Evolutionary conservation across 1,140 invertebrate species (phyloP).

Genomic region (Harlomillsia oculata): DNA sequence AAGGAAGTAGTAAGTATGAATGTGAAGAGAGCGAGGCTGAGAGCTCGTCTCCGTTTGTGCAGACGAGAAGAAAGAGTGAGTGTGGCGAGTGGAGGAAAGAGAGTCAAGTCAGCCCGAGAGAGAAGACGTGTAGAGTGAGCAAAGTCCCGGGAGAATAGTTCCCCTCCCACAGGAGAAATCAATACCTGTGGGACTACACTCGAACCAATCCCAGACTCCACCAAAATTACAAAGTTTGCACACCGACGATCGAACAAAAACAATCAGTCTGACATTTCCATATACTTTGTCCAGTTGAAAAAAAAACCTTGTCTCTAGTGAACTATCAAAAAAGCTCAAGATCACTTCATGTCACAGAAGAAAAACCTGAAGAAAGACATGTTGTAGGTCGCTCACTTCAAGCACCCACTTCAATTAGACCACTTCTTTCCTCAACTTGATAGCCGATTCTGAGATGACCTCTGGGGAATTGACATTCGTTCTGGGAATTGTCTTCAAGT

Average conservation of each 20-base stretch:
- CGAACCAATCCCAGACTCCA: constrained; percentile 28
- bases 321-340: too few species aligned
- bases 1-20: background rate
- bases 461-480: too few species aligned
- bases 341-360: too few species aligned
- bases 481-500: background rate
- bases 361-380: too few species aligned
- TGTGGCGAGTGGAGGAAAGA: constrained; percentile 15
- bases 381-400: too few species aligned
- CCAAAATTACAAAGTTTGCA: constrained; percentile 33
- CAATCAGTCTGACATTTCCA: constrained; percentile 27
- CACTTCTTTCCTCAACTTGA: too few species aligned
- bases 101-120: constrained; percentile 10
- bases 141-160: constrained; percentile 30
- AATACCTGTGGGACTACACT: constrained; percentile 36
- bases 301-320: background rate
- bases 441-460: too few species aligned
- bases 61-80: constrained; percentile 41
- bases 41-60: constrained; percentile 54
- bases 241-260: constrained; percentile 29
- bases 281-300: constrained; percentile 5
- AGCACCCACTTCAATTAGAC: too few species aligned
- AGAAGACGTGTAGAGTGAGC: constrained; percentile 13
- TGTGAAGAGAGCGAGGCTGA: background rate
- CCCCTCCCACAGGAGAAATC: constrained; percentile 36